These are phyloP conservation scores for Irena cyanogastra DNA, from an alignment of 2,113 vertebrate species.

Conservation along the genomic window DNA sequence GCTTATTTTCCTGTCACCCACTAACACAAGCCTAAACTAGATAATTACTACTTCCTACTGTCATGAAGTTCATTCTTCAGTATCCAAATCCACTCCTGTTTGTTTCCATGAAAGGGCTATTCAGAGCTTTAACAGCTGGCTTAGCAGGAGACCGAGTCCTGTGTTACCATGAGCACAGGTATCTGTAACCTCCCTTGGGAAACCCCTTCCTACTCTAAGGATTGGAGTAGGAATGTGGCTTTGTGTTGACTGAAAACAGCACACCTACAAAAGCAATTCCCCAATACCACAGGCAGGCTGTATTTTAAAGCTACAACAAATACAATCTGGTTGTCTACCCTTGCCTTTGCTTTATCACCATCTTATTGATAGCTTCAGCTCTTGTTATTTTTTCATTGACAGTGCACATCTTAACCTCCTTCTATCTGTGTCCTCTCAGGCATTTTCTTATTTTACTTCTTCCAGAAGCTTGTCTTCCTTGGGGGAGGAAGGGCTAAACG, in stretches of 20 bases:
- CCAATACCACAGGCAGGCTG: background rate
- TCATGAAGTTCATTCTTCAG: slow-evolving; percentile 2
- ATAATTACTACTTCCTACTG: slow-evolving; percentile 10
- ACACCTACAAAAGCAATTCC: background rate
- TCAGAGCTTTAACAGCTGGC: background rate
- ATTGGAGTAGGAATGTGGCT: fast-evolving
- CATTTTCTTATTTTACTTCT: background rate
- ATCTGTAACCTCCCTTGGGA: background rate
- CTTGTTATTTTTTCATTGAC: background rate
- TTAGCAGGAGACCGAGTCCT: background rate
- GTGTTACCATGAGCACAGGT: background rate
- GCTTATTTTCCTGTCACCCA: slow-evolving; percentile 31
- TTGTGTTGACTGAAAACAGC: background rate
- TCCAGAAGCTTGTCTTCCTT: background rate
- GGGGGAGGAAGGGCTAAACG: background rate
- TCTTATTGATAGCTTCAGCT: background rate
- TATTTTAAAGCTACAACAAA: background rate
- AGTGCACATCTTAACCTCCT: background rate
- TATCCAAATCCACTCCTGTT: background rate
- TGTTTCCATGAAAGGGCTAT: background rate
- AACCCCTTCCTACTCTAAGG: background rate
- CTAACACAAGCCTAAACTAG: background rate
- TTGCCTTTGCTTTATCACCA: background rate
- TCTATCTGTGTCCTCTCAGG: background rate
- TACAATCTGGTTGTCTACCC: background rate